phyloP scores from a whole-genome alignment of 2,113 vertebrate genomes.

The Bufo bufo region DNA sequence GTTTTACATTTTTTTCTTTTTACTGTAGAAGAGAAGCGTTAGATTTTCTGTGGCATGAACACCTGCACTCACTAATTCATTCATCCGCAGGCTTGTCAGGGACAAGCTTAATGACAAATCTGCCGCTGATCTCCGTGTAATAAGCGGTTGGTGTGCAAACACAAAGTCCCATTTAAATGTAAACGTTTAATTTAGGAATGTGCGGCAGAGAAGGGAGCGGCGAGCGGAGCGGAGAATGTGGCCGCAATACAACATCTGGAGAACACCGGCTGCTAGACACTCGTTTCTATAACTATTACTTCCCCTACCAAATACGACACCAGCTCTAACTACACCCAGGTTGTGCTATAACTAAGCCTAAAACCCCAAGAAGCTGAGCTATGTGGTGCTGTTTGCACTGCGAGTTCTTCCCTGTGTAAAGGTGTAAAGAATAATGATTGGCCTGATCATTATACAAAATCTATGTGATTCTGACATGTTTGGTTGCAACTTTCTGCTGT shows the following conservation, averaged over 20 bases:
- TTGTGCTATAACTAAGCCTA: background rate
- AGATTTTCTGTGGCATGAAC: background rate
- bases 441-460: no score
- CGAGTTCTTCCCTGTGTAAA: no score
- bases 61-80: constrained; percentile 39
- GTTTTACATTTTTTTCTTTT: background rate
- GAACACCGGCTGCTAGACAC: background rate
- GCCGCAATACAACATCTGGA: background rate
- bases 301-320: no score
- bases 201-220: no score
- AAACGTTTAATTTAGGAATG: constrained; percentile 7
- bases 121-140: constrained; percentile 15
- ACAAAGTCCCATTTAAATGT: constrained; percentile 4
- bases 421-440: no score
- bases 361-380: background rate
- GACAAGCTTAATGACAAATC: background rate
- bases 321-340: no score
- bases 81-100: constrained; percentile 20
- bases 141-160: constrained; percentile 6
- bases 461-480: no score
- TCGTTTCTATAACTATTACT: background rate
- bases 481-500: no score
- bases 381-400: background rate
- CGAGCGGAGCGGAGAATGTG: background rate
- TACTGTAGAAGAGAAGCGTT: background rate